These are phyloP conservation scores for Halocynthia aurantium DNA, from an alignment of 23 tunicate species.

Conservation along the genomic window DNA sequence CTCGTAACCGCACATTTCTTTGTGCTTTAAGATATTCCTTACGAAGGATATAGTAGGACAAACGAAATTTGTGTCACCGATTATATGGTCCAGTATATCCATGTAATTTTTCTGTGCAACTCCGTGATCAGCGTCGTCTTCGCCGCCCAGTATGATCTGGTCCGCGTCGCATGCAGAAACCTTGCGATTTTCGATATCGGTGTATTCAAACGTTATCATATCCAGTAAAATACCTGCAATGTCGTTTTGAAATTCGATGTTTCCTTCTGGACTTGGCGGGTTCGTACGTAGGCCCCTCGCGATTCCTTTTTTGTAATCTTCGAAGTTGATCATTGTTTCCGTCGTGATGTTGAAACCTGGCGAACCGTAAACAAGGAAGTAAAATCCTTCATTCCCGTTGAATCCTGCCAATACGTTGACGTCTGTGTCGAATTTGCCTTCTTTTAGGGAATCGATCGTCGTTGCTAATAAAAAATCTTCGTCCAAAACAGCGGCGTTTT, in stretches of 20 bases:
- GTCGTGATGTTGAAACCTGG: slow-evolving; percentile 21
- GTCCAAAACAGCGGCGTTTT: slow-evolving; percentile 54
- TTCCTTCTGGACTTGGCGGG: slow-evolving; percentile 19
- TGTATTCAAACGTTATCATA: slow-evolving; percentile 41
- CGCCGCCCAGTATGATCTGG: too few species aligned
- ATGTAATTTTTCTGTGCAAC: slow-evolving; percentile 29
- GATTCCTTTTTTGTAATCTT: slow-evolving; percentile 33
- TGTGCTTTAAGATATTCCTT: not conserved
- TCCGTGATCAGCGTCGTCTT: too few species aligned
- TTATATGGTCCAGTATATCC: slow-evolving; percentile 56
- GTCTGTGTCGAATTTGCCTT: slow-evolving; percentile 18
- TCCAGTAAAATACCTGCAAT: not conserved
- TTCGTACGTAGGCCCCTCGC: slow-evolving; percentile 16
- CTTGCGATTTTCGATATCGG: slow-evolving; percentile 15
- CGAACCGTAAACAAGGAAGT: slow-evolving; percentile 65
- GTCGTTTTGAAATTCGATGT: not conserved
- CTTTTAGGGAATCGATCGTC: slow-evolving; percentile 12
- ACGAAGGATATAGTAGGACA: slow-evolving; percentile 58
- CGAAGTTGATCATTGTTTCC: slow-evolving; percentile 18
- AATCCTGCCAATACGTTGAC: slow-evolving; percentile 62
- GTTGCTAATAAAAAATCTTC: slow-evolving; percentile 29
- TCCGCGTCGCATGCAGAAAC: not conserved
- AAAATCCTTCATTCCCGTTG: slow-evolving; percentile 80
- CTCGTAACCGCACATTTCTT: not conserved
- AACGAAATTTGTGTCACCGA: slow-evolving; percentile 74